phyloP scores from a whole-genome alignment of 2,797 vertebrate species.

The Semotilus atromaculatus region DNA sequence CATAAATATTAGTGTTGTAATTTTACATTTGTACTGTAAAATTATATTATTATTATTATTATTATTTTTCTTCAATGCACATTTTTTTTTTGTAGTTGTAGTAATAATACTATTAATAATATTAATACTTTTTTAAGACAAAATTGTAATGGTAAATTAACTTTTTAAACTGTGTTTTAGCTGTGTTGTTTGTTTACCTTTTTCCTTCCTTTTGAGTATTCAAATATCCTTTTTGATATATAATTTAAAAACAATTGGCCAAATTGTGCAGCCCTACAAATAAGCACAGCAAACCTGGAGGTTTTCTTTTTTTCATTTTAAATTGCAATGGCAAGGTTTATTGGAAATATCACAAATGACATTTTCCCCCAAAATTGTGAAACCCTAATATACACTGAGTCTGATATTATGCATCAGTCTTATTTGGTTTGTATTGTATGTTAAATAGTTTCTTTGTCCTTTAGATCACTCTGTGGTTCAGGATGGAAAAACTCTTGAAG shows the following conservation, averaged over 20 bases:
- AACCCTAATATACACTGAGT: background rate
- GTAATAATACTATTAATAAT: too few relatives aligned
- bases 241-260: background rate
- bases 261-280: background rate
- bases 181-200: too few relatives aligned
- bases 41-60: too few relatives aligned
- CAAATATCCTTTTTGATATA: too few relatives aligned
- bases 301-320: background rate
- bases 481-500: constrained; percentile 43
- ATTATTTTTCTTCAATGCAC: too few relatives aligned
- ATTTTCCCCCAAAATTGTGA: background rate
- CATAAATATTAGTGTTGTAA: too few relatives aligned
- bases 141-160: too few relatives aligned
- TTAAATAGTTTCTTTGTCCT: background rate
- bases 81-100: too few relatives aligned
- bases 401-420: background rate
- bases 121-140: too few relatives aligned
- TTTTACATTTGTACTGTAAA: too few relatives aligned
- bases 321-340: background rate
- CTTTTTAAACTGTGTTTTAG: too few relatives aligned
- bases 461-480: constrained; percentile 48
- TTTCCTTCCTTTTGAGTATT: too few relatives aligned
- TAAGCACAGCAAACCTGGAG: background rate
- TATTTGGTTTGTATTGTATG: background rate
- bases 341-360: background rate